phyloP scores from a whole-genome alignment of 2,888 invertebrate genomes.

The Prosapia bicincta region DNA sequence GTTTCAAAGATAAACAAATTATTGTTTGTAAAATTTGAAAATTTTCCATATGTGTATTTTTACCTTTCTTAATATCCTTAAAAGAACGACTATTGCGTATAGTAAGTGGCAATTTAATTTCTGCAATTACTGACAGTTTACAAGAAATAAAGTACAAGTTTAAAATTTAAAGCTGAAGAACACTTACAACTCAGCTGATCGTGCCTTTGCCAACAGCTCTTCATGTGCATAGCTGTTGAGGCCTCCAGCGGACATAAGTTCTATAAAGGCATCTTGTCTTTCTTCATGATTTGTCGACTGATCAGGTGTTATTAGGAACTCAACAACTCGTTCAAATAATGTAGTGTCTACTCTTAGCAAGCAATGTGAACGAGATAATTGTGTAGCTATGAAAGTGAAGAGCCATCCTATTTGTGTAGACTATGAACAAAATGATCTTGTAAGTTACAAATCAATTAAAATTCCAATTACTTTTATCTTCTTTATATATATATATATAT shows the following conservation, averaged over 20 bases:
- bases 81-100: too few species aligned
- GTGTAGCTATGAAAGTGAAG: conserved; percentile 62
- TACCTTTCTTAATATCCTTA: too few species aligned
- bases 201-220: conserved; percentile 58
- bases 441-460: too few species aligned
- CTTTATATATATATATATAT: too few species aligned
- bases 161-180: too few species aligned
- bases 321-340: conserved; percentile 48
- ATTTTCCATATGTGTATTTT: too few species aligned
- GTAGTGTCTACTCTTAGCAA: conserved; percentile 45
- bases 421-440: conserved; percentile 46
- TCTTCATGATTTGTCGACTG: conserved; percentile 46
- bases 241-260: conserved; percentile 61
- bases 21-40: too few species aligned
- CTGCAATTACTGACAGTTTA: too few species aligned
- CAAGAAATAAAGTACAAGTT: too few species aligned
- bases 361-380: conserved; percentile 52
- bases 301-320: conserved; percentile 44
- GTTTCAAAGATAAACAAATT: too few species aligned
- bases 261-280: conserved; percentile 69
- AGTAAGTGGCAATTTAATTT: too few species aligned
- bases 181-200: conserved; percentile 60
- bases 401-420: conserved; percentile 60
- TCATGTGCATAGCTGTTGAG: conserved; percentile 56
- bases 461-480: too few species aligned